Evolutionary conservation across 2,113 vertebrate species (phyloP).

Genomic region (Dolichallabes microphthalmus): DNA sequence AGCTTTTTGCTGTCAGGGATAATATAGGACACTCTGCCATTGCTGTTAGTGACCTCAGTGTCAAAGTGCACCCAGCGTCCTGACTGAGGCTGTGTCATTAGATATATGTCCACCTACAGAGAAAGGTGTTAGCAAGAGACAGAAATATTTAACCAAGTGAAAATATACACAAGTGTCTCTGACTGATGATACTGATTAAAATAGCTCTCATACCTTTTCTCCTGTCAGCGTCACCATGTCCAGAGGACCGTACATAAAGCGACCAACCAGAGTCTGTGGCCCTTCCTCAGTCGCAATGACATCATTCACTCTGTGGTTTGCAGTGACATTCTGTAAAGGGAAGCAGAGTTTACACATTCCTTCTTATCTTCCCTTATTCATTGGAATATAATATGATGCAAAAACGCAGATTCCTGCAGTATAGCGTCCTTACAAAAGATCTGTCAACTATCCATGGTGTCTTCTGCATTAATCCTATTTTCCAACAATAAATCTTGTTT

Average conservation of each 20-base stretch:
- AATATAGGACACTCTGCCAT: slow-evolving; percentile 86
- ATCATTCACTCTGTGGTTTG: slow-evolving; percentile 93
- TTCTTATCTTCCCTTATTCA: background rate
- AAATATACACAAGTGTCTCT: background rate
- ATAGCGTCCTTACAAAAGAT: slow-evolving; percentile 42
- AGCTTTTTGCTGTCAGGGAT: slow-evolving; percentile 86
- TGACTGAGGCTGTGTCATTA: slow-evolving; percentile 90
- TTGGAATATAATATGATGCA: background rate
- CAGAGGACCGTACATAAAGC: slow-evolving; percentile 97
- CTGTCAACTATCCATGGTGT: slow-evolving; percentile 28
- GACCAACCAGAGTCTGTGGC: slow-evolving; percentile 87
- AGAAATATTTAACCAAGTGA: background rate
- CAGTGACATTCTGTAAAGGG: slow-evolving; percentile 84
- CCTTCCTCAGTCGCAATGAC: slow-evolving; percentile 89
- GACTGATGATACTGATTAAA: background rate
- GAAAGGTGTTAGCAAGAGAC: background rate
- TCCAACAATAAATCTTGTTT: slow-evolving; percentile 46
- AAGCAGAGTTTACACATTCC: background rate
- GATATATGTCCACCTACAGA: slow-evolving; percentile 86
- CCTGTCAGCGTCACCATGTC: slow-evolving; percentile 98
- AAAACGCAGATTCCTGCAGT: background rate
- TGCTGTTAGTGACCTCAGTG: slow-evolving; percentile 93
- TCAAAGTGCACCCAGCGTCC: slow-evolving; percentile 94
- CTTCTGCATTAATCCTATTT: slow-evolving; percentile 16
- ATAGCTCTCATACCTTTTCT: slow-evolving; percentile 81